Evolutionary conservation across 2,113 vertebrate species (phyloP).

Genomic region (Scomber japonicus): DNA sequence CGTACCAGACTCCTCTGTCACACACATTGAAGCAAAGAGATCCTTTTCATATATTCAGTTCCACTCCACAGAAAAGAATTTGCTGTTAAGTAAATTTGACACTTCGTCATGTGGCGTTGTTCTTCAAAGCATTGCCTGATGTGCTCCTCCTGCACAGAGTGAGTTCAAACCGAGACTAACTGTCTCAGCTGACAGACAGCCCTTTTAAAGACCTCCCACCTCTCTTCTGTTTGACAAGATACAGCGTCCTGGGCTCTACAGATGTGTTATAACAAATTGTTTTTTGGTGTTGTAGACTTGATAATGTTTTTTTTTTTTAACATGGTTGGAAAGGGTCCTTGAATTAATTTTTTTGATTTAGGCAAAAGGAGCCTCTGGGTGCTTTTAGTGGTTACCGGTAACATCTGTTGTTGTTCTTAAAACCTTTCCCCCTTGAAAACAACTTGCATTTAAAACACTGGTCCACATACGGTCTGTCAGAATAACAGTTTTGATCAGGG

Average conservation of each 20-base stretch:
- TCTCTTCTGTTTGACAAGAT: conserved; percentile 58
- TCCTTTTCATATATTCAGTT: conserved; percentile 69
- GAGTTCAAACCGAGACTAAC: conserved; percentile 72
- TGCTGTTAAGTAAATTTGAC: conserved; percentile 58
- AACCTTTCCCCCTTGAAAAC: conserved; percentile 8
- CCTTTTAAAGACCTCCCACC: conserved; percentile 80
- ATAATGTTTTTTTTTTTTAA: neutral
- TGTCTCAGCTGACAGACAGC: conserved; percentile 65
- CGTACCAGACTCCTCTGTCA: conserved; percentile 77
- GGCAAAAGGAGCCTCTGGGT: neutral
- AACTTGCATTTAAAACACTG: conserved; percentile 9
- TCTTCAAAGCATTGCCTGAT: conserved; percentile 61
- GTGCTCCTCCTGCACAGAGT: conserved; percentile 64
- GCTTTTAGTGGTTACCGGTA: neutral
- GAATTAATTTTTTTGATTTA: neutral
- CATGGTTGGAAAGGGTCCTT: no score
- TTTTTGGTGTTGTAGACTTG: neutral
- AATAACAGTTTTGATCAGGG: neutral
- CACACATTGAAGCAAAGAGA: conserved; percentile 84
- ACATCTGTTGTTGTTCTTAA: conserved; percentile 51
- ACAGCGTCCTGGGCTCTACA: conserved; percentile 11
- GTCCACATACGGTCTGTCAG: neutral
- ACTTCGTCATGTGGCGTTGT: conserved; percentile 65
- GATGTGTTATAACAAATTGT: conserved; percentile 3
- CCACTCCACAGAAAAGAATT: conserved; percentile 68